Evolutionary conservation across 2,113 vertebrate genomes (phyloP).

Genomic region (Channa maculata): DNA sequence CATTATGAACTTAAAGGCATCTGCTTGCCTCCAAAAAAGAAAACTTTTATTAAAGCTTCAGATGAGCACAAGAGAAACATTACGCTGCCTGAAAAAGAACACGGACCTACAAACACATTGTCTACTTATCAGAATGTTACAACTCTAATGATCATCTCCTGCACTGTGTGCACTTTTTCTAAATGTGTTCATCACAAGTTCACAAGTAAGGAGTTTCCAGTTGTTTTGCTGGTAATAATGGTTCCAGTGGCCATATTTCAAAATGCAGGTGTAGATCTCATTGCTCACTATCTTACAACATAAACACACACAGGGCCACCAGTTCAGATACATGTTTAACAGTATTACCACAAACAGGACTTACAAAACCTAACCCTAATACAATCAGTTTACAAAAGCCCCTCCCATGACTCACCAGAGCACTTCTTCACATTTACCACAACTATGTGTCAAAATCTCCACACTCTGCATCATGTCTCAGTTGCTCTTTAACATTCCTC

Average conservation of each 20-base stretch:
- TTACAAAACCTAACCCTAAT: background rate
- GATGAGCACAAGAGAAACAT: background rate
- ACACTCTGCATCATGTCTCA: constrained; percentile 12
- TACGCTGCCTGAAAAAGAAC: constrained; percentile 1
- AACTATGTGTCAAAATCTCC: constrained; percentile 9
- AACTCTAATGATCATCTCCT: background rate
- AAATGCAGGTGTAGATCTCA: background rate
- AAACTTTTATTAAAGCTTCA: constrained; percentile 4
- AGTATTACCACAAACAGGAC: too few species aligned
- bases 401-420: background rate
- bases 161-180: constrained; percentile 10
- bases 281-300: background rate
- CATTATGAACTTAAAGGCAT: background rate
- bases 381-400: background rate
- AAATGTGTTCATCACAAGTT: background rate
- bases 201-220: background rate
- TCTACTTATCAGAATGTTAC: background rate
- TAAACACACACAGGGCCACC: too few species aligned
- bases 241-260: background rate
- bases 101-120: background rate
- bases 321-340: too few species aligned
- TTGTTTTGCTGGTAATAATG: background rate
- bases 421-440: constrained; percentile 5
- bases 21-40: constrained; percentile 1
- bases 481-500: constrained; percentile 12